A percentile compares a stretch with the other conserved stretches of the same genome.
Evolutionary conservation across 1,140 invertebrate species (phyloP).

Genomic region (Aphidius ervi): DNA sequence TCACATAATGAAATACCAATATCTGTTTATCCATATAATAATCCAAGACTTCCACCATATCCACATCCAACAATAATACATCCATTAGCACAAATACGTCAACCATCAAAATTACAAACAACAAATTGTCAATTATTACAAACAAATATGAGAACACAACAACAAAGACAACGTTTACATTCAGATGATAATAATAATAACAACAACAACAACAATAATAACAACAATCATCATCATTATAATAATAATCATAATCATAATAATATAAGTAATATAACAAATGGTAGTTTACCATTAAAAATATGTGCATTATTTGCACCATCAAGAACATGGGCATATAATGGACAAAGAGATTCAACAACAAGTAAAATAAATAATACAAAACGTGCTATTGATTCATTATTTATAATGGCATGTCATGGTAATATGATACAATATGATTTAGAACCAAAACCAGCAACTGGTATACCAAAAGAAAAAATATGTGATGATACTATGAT

Average conservation of each 20-base stretch:
- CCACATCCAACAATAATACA: slow-evolving; percentile 75
- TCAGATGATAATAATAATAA: slow-evolving; percentile 57
- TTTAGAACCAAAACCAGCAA: slow-evolving; percentile 74
- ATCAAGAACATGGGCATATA: slow-evolving; percentile 68
- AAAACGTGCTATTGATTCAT: slow-evolving; percentile 69
- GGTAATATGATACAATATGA: slow-evolving; percentile 87
- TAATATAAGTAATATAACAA: too few species aligned
- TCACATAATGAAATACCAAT: slow-evolving; percentile 54
- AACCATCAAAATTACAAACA: slow-evolving; percentile 61
- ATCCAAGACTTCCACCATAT: slow-evolving; percentile 84
- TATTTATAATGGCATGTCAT: slow-evolving; percentile 86
- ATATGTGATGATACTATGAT: slow-evolving; percentile 87
- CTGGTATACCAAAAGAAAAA: slow-evolving; percentile 78
- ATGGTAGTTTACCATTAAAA: slow-evolving; percentile 59
- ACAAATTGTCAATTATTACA: slow-evolving; percentile 44
- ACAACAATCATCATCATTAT: too few species aligned
- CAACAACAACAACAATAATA: too few species aligned
- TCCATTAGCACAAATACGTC: slow-evolving; percentile 82
- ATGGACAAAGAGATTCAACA: slow-evolving; percentile 52
- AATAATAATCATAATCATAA: too few species aligned
- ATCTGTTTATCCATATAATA: slow-evolving; percentile 73
- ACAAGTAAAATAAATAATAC: slow-evolving; percentile 46
- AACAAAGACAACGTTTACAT: slow-evolving; percentile 60
- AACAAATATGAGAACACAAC: slow-evolving; percentile 39
- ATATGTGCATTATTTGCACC: slow-evolving; percentile 76